Conservation (phyloP, 2,113 vertebrate species). For the Pomatostomus ruficeps region DNA sequence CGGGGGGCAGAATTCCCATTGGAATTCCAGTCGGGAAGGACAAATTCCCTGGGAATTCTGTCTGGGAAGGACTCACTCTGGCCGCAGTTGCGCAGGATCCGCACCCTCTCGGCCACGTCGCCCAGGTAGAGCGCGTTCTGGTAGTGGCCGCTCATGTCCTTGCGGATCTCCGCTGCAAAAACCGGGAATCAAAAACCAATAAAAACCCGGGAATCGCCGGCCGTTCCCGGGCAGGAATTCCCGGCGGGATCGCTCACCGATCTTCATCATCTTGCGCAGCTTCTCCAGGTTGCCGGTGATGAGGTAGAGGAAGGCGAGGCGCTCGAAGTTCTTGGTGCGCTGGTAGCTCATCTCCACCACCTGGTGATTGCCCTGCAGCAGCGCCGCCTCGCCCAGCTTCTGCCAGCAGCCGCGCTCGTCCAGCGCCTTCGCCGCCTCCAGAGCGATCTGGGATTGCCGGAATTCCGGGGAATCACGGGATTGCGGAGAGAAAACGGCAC, state of each 20-base stretch:
- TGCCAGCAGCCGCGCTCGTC: conserved; percentile 97
- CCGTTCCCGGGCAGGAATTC: neutral
- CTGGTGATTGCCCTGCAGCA: conserved; percentile 97
- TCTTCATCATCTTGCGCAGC: conserved; percentile 98
- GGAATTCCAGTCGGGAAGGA: fast-evolving
- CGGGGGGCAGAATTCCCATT: fast-evolving
- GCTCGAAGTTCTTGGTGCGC: conserved; percentile 97
- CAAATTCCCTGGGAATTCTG: no score
- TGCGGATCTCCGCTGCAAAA: conserved; percentile 89
- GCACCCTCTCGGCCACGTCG: conserved; percentile 91
- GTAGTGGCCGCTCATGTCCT: conserved; percentile 98
- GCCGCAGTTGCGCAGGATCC: conserved; percentile 94
- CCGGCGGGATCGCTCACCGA: conserved; percentile 74
- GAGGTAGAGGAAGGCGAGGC: conserved; percentile 95
- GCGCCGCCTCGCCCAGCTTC: conserved; percentile 89
- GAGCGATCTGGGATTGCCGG: conserved; percentile 75
- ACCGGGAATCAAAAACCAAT: no score
- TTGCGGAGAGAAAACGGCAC: no score
- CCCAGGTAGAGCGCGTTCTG: conserved; percentile 95
- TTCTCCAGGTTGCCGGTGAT: conserved; percentile 96
- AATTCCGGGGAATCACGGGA: neutral
- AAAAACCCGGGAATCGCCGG: neutral
- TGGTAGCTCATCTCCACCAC: conserved; percentile 99
- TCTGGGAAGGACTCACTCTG: conserved; percentile 83
- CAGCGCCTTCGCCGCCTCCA: conserved; percentile 94